Evolutionary conservation across 2,113 vertebrate genomes (phyloP).

Genomic region (Helogale parvula): DNA sequence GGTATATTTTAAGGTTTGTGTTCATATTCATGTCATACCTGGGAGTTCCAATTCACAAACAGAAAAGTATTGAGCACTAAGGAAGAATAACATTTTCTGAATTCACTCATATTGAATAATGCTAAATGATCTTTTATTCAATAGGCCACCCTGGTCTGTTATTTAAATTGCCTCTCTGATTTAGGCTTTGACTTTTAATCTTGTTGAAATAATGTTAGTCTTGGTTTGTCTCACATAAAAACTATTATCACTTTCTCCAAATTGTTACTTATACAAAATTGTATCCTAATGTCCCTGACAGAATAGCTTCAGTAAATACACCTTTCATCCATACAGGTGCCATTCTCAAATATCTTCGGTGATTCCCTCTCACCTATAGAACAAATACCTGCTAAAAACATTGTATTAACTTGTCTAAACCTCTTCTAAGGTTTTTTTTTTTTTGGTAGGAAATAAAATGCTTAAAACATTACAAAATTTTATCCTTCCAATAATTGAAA

Average conservation of each 20-base stretch:
- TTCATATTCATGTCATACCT: background rate
- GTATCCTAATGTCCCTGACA: background rate
- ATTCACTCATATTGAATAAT: background rate
- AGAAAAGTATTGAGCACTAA: background rate
- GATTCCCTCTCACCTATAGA: background rate
- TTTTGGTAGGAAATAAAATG: background rate
- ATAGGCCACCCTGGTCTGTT: background rate
- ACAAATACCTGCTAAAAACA: background rate
- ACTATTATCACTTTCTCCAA: background rate
- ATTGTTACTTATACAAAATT: background rate
- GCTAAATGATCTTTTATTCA: background rate
- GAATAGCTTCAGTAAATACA: background rate
- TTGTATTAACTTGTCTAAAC: background rate
- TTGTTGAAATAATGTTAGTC: background rate
- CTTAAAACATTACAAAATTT: background rate
- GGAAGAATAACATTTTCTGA: background rate
- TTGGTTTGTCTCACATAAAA: background rate
- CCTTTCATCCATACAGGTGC: background rate
- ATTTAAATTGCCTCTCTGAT: background rate
- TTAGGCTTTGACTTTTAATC: background rate
- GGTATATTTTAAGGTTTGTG: background rate
- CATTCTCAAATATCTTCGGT: background rate
- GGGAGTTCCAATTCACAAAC: background rate
- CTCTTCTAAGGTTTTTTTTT: background rate
- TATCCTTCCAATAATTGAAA: background rate